A percentile compares a stretch with the other conserved stretches of the same genome.
phyloP scores from a whole-genome alignment of 2,888 invertebrate species.

The Eueremaeus valkanovi region DNA sequence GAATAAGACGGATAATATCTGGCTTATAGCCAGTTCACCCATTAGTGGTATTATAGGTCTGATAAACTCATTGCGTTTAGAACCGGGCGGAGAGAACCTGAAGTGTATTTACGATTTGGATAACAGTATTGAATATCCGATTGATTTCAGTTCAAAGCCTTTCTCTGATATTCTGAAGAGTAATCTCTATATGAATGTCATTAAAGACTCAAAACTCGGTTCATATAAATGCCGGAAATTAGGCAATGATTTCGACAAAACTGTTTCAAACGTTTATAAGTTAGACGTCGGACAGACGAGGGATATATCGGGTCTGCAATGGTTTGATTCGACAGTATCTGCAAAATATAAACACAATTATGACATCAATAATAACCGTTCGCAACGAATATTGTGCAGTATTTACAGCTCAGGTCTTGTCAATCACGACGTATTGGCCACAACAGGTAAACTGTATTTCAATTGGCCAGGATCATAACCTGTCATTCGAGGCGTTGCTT shows the following conservation, averaged over 20 bases:
- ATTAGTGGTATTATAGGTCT: constrained; percentile 80
- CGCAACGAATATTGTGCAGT: constrained; percentile 31
- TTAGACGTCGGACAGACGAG: constrained; percentile 90
- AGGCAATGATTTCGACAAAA: background rate
- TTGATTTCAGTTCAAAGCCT: constrained; percentile 53
- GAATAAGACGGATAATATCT: constrained; percentile 55
- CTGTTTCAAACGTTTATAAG: constrained; percentile 68
- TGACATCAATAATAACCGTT: constrained; percentile 48
- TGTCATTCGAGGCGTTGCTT: constrained; percentile 60
- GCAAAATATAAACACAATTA: constrained; percentile 54
- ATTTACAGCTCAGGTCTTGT: constrained; percentile 55
- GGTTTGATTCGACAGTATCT: constrained; percentile 67
- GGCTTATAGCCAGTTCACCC: constrained; percentile 65
- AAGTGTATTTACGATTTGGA: constrained; percentile 56
- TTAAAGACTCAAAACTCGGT: constrained; percentile 48
- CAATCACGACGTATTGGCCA: constrained; percentile 76
- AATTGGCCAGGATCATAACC: constrained; percentile 54
- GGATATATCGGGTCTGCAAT: constrained; percentile 83
- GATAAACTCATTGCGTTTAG: constrained; percentile 80
- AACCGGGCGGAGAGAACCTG: constrained; percentile 74
- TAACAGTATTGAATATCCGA: constrained; percentile 53
- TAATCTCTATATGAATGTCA: constrained; percentile 24
- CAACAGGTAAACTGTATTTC: constrained; percentile 72
- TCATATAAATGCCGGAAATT: constrained; percentile 30
- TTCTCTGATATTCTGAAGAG: constrained; percentile 48